Percentiles rank a stretch among this genome's conserved stretches.
Evolutionary conservation across 2,113 vertebrate species (phyloP).

Genomic region (Trichechus manatus): DNA sequence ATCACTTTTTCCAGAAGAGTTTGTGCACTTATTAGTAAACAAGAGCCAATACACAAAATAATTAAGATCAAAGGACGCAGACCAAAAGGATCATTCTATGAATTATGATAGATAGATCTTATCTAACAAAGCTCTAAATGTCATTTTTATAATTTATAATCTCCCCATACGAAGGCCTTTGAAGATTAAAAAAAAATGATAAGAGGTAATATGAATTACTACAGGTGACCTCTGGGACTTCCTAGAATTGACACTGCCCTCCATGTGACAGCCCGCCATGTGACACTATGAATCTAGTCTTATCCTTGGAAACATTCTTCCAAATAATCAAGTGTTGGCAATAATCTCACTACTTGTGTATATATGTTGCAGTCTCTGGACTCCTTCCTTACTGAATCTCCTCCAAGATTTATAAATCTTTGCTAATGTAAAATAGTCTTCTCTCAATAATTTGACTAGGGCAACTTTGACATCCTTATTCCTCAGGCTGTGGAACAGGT

Average conservation of each 20-base stretch:
- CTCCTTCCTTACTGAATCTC: no score
- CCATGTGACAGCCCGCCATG: neutral
- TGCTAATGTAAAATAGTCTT: no score
- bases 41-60: neutral
- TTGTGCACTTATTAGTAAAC: neutral
- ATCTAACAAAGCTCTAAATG: neutral
- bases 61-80: neutral
- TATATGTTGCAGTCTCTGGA: no score
- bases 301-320: neutral
- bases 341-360: neutral
- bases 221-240: fast-evolving
- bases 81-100: neutral
- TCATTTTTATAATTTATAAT: neutral
- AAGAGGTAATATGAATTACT: neutral
- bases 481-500: neutral
- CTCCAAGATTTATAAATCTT: no score
- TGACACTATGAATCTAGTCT: neutral
- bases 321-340: neutral
- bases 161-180: neutral
- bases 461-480: no score
- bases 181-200: neutral
- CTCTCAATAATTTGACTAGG: no score
- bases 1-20: neutral
- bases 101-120: neutral
- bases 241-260: neutral